phyloP scores from a whole-genome alignment of 1,140 invertebrate genomes.

The Portunus trituberculatus region DNA sequence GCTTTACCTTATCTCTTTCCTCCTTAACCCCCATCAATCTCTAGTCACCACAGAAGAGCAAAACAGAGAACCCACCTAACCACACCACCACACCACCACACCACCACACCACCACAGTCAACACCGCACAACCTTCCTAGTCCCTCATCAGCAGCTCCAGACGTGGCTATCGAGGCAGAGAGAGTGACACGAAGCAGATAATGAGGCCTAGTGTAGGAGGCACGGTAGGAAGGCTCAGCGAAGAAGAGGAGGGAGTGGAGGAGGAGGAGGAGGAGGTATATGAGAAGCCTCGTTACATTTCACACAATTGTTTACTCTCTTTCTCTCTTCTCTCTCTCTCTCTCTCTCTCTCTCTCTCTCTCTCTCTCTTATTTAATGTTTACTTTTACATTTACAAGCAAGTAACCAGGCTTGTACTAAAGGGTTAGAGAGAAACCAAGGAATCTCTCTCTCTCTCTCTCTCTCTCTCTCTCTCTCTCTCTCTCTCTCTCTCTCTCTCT shows the following conservation, averaged over 20 bases:
- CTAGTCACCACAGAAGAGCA: no score
- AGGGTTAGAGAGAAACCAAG: background rate
- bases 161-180: no score
- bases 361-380: conserved; percentile 16
- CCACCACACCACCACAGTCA: background rate
- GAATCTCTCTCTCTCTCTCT: background rate
- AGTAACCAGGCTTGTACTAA: background rate
- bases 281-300: no score
- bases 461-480: conserved; percentile 30
- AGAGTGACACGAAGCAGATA: no score
- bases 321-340: background rate
- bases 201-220: conserved; percentile 1
- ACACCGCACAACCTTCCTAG: no score
- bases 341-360: conserved; percentile 23
- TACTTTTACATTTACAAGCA: background rate
- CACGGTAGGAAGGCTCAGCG: background rate
- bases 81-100: background rate
- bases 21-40: no score
- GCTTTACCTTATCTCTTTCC: no score
- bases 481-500: conserved; percentile 54
- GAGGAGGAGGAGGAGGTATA: background rate
- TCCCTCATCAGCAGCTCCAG: no score
- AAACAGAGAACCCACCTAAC: no score
- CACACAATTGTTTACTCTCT: no score
- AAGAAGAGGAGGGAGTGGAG: background rate